These are phyloP conservation scores for Lepidurus packardi DNA, from an alignment of 1,140 invertebrate species.

Conservation along the genomic window DNA sequence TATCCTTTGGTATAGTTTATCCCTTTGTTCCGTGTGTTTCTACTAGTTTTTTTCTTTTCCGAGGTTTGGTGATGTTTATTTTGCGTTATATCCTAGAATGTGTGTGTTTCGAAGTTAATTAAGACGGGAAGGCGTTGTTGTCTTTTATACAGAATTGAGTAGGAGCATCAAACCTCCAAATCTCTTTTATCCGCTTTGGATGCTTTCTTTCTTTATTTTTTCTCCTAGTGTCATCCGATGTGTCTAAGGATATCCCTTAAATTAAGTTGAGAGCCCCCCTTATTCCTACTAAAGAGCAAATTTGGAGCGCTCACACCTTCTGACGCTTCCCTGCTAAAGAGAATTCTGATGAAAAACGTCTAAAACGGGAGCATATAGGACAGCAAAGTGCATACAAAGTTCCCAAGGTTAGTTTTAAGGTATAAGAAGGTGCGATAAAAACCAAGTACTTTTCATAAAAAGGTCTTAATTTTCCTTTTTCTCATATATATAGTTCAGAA, in stretches of 20 bases:
- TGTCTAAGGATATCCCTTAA: background rate
- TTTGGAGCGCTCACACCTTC: background rate
- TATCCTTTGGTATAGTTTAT: background rate
- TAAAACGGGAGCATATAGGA: background rate
- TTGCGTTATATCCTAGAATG: background rate
- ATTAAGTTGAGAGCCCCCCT: background rate
- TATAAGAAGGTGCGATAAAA: too few species aligned
- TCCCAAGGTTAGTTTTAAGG: too few species aligned
- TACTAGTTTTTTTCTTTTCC: background rate
- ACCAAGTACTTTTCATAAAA: too few species aligned
- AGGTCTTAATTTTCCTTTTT: too few species aligned
- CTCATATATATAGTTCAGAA: too few species aligned
- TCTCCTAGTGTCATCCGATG: background rate
- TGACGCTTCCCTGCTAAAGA: background rate
- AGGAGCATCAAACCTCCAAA: background rate
- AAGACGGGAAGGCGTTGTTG: background rate
- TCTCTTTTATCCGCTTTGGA: too few species aligned
- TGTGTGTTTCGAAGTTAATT: constrained; percentile 4
- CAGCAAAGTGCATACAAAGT: too few species aligned
- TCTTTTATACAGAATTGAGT: background rate
- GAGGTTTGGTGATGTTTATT: background rate
- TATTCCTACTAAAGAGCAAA: background rate
- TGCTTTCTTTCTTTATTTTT: background rate
- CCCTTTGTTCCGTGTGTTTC: background rate
- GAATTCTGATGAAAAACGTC: background rate